Evolutionary conservation across 1,140 invertebrate genomes (phyloP).

Genomic region (Octopus bimaculoides): DNA sequence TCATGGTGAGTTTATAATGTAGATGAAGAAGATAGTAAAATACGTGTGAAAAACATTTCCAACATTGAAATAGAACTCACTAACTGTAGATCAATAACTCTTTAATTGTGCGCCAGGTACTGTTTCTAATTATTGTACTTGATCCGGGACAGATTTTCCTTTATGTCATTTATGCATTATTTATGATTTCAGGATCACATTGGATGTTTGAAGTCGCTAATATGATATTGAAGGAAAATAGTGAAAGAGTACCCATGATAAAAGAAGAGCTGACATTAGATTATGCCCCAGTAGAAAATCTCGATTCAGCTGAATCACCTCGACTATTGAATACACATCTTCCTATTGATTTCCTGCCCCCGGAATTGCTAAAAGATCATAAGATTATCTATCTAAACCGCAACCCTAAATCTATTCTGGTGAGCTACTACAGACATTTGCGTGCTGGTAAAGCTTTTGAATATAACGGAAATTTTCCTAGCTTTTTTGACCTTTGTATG

Average conservation of each 20-base stretch:
- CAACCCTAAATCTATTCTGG: constrained; percentile 26
- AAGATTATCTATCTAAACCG: constrained; percentile 22
- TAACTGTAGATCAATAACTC: too few relatives aligned
- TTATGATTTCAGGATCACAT: constrained; percentile 26
- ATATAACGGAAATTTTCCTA: constrained; percentile 21
- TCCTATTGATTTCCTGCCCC: constrained; percentile 20
- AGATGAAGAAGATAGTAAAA: too few relatives aligned
- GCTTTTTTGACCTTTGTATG: constrained; percentile 23
- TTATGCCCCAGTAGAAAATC: constrained; percentile 10
- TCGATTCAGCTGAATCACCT: constrained; percentile 23
- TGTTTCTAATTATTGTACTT: too few relatives aligned
- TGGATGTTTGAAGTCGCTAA: constrained; percentile 31
- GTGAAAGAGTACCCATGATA: constrained; percentile 20
- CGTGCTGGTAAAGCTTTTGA: constrained; percentile 12
- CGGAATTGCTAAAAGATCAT: constrained; percentile 14
- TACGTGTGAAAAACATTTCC: too few relatives aligned
- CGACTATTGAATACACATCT: constrained; percentile 31
- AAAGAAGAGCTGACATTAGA: constrained; percentile 28
- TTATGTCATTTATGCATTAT: too few relatives aligned
- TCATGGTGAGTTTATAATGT: too few relatives aligned
- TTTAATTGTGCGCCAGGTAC: too few relatives aligned
- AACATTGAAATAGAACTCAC: too few relatives aligned
- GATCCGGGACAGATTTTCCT: too few relatives aligned
- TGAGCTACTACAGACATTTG: constrained; percentile 24
- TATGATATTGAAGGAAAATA: constrained; percentile 26